These are phyloP conservation scores for Silurus aristotelis DNA, from an alignment of 2,797 vertebrate species.

Conservation along the genomic window DNA sequence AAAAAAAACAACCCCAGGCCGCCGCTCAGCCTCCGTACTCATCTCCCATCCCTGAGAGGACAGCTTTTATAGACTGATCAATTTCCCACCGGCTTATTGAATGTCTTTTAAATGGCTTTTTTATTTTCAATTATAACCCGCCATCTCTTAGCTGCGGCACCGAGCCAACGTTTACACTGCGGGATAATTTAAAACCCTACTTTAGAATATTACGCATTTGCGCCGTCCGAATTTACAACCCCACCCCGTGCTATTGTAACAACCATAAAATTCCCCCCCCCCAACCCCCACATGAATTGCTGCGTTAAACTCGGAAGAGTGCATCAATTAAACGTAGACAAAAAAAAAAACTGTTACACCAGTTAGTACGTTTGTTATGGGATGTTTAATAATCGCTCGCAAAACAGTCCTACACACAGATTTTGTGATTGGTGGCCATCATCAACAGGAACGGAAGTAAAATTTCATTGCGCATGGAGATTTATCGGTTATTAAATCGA, in stretches of 20 bases:
- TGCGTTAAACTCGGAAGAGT: conserved; percentile 25
- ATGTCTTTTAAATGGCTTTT: conserved; percentile 77
- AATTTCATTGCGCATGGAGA: conserved; percentile 71
- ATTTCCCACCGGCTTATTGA: conserved; percentile 78
- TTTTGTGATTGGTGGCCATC: conserved; percentile 43
- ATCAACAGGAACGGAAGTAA: conserved; percentile 60
- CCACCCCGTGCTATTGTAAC: conserved; percentile 35
- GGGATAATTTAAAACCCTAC: conserved; percentile 73
- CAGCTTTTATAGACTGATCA: conserved; percentile 75
- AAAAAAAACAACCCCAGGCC: too few species aligned
- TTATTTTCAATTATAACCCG: conserved; percentile 76
- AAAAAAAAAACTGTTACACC: neutral
- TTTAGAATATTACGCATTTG: conserved; percentile 76
- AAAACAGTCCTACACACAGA: conserved; percentile 15
- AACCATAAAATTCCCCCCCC: conserved; percentile 37
- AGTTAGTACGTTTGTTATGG: conserved; percentile 39
- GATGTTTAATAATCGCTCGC: conserved; percentile 14
- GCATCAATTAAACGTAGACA: conserved; percentile 26
- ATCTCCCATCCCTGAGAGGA: conserved; percentile 38
- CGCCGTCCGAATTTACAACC: conserved; percentile 61
- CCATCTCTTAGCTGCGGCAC: conserved; percentile 61
- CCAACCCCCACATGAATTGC: conserved; percentile 39
- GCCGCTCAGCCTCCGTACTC: conserved; percentile 22
- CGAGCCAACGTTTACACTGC: conserved; percentile 60
- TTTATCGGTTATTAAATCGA: conserved; percentile 81